Base-by-base conservation (phyloP, 2,888 invertebrate genomes). In the Druceiella hillmani region DNA sequence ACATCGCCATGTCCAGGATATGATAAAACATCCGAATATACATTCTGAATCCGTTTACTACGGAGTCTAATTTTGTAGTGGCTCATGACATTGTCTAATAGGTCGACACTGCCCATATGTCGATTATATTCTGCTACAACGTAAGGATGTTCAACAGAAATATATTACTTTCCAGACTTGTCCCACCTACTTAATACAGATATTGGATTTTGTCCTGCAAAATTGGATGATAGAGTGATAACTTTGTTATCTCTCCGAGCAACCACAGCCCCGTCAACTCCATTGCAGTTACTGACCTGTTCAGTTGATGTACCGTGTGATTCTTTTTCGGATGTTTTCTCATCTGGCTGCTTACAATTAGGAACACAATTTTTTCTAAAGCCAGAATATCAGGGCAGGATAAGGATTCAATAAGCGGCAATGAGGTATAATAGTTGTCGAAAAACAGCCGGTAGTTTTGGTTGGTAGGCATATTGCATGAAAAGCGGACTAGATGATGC, bases 371-470 rank as follows among this genome's bases (percentile, higher is more conserved):
- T 49, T 45, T 45, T 45, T 33, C 28, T 11, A 40, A 20, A 22
- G 22, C 22, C 22, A 9, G 34, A 16, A 58, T 56, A 17, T 53
- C 55, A 38, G 46, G 32, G 34, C 51, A 40, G n/a, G 50, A 40
- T 27, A 56, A 32, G 33, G 47, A 47, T 4, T 26, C 39, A 12
- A 54, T n/a, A 9, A 57, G 43, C 26, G 40, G 45, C 15, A 55
- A 4, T 15, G 50, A 47, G 9, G 52, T 53, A 33, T 51, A 58
- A 38, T 50, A 55, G 42, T 55, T 57, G 38, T 58, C 54, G 43
- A 50, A 54, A 41, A 53, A 57, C 4, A 58, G 10, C 38, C 36
- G 34, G 34, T 51, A 49, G 44, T 53, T 52, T 33, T 40, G 32
- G 33, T 47, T 41, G 39, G 36, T 40, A 12, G 54, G 52, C 34